These are phyloP conservation scores for Rhagium mordax DNA, from an alignment of 2,888 invertebrate genomes.

Conservation along the genomic window DNA sequence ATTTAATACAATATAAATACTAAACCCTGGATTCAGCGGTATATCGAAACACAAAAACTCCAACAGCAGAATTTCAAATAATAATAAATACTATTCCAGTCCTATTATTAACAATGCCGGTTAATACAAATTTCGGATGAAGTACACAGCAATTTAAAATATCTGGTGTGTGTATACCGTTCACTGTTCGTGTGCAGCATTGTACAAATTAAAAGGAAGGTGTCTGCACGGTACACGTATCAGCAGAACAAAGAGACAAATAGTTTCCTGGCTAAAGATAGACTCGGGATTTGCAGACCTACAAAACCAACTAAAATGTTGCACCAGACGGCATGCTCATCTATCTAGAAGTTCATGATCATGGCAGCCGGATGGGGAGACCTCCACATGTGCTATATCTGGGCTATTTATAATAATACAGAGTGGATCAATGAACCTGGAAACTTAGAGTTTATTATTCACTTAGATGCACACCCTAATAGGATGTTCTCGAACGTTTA, in stretches of 20 bases:
- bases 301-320: conserved; percentile 29
- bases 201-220: conserved; percentile 21
- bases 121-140: neutral
- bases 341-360: conserved; percentile 32
- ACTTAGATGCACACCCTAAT: neutral
- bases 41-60: no score
- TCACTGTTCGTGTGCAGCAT: neutral
- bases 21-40: no score
- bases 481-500: conserved; percentile 4
- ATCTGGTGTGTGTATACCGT: neutral
- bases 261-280: conserved; percentile 34
- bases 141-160: neutral
- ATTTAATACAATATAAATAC: no score
- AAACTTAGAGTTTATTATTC: neutral
- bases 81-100: no score
- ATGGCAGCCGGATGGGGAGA: conserved; percentile 22
- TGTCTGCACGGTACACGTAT: neutral
- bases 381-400: conserved; percentile 23
- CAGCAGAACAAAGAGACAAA: conserved; percentile 30
- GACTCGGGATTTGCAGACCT: conserved; percentile 29
- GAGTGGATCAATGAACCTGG: conserved; percentile 28
- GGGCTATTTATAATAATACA: conserved; percentile 30
- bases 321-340: conserved; percentile 27
- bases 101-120: no score
- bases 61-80: no score